Base-by-base conservation (phyloP, 2,797 vertebrate genomes). In the Acridotheres tristis region DNA sequence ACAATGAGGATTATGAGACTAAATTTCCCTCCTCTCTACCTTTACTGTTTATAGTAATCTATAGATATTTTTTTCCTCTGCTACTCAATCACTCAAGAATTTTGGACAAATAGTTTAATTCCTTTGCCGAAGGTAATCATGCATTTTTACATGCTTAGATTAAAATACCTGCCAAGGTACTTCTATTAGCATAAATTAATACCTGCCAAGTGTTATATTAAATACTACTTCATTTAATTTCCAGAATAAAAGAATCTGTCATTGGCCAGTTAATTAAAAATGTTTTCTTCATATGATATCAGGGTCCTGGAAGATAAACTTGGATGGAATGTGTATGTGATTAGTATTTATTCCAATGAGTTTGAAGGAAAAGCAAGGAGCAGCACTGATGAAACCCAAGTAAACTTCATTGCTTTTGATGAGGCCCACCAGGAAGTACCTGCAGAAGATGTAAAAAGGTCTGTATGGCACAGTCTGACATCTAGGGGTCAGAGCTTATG, bases 251-350 rank as follows among this genome's bases (percentile, higher is more conserved):
- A 86, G 0, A 62, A 55, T 45, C 58, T 78, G 26, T 62, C 32
- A 38, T 11, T 40, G 30, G 40, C 47, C 22, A 40, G 36, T 32
- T 87, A 66, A 75, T 61, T 50, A 54, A 74, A 71, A 71, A 43
- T 16, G 1, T 36, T 90, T 76, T 93, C 47, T 94, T 85, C 30
- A 29, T 34, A 8, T 42, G 63, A 15, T 42, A 20, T n/a, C 96
- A 98, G 98, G 21, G 94, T 97, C 78, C 63, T 98, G 63, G 91
- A 96, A 55, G 84, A 92, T 6, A 94, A n/a, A 55, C 96, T 99
- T 32, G 88, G 34, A 11, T 98, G 98, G 97, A 97, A 79, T 0
- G 71, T 98, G 9, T 95, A 87, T 9, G 16, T 98, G 19, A 6
- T 98, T 34, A 73, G 87, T 29, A 73, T 98, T 62, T 94, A 90